These are phyloP conservation scores for Pangasius sanitwongsei DNA, from an alignment of 2,797 vertebrate species.

Conservation along the genomic window DNA sequence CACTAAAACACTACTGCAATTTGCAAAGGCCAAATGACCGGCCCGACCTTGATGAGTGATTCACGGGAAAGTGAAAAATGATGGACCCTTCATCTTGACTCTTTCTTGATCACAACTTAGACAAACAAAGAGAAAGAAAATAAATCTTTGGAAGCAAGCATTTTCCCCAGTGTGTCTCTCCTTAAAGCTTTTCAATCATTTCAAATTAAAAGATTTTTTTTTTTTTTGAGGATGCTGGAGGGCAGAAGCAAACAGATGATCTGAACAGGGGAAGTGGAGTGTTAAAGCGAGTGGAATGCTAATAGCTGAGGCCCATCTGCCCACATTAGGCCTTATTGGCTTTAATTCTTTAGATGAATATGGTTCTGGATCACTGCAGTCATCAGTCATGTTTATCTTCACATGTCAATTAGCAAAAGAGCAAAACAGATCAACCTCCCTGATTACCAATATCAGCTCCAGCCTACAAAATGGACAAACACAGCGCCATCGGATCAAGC, in stretches of 20 bases:
- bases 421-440: conserved; percentile 63
- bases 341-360: conserved; percentile 72
- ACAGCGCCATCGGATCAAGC: conserved; percentile 22
- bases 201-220: conserved; percentile 65
- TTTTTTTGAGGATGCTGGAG: conserved; percentile 62
- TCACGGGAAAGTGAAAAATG: conserved; percentile 35
- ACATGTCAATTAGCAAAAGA: conserved; percentile 71
- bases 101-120: conserved; percentile 53
- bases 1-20: conserved; percentile 38
- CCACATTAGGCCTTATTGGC: conserved; percentile 72
- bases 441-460: conserved; percentile 68
- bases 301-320: conserved; percentile 73
- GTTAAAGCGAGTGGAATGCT: conserved; percentile 68
- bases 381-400: conserved; percentile 72
- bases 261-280: conserved; percentile 61
- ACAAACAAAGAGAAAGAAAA: conserved; percentile 46
- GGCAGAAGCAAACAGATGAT: conserved; percentile 68
- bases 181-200: conserved; percentile 64
- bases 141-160: conserved; percentile 53
- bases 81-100: conserved; percentile 30
- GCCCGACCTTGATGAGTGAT: conserved; percentile 54
- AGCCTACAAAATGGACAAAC: conserved; percentile 37
- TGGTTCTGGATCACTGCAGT: conserved; percentile 61
- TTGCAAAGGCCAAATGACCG: conserved; percentile 42
- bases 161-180: conserved; percentile 48